A percentile compares a stretch with the other conserved stretches of the same genome.
These are phyloP conservation scores for Brachionus paranguensis DNA, from an alignment of 1,140 invertebrate genomes.

Conservation along the genomic window DNA sequence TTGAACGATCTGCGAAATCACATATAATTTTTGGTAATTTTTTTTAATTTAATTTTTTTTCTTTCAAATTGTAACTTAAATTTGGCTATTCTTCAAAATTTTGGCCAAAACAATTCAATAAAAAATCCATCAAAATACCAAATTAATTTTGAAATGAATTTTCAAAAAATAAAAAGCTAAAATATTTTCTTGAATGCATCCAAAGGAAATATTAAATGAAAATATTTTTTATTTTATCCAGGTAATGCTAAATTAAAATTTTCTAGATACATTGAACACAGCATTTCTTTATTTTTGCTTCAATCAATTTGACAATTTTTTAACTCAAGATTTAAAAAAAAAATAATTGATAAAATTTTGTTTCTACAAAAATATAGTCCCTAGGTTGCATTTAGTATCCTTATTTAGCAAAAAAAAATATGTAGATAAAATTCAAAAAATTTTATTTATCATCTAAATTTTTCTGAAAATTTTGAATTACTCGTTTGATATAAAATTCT, in stretches of 20 bases:
- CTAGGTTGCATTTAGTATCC: too few species aligned
- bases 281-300: neutral
- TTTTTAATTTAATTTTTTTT: too few species aligned
- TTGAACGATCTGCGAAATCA: neutral
- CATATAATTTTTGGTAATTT: neutral
- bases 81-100: neutral
- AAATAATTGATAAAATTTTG: neutral
- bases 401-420: neutral
- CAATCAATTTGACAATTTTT: neutral
- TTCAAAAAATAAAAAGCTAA: neutral
- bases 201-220: neutral
- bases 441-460: neutral
- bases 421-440: neutral
- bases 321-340: too few species aligned
- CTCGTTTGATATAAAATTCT: constrained; percentile 57
- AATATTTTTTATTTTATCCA: neutral
- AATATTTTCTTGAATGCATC: neutral
- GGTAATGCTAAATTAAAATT: neutral
- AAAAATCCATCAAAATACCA: neutral
- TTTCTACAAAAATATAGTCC: neutral
- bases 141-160: neutral
- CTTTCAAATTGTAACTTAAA: neutral
- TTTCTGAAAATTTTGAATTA: constrained; percentile 47
- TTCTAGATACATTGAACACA: neutral
- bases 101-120: neutral